Percentiles rank a stretch among this genome's conserved stretches.
These are phyloP conservation scores for Andrena chrysosceles DNA, from an alignment of 2,888 invertebrate species.

Conservation along the genomic window DNA sequence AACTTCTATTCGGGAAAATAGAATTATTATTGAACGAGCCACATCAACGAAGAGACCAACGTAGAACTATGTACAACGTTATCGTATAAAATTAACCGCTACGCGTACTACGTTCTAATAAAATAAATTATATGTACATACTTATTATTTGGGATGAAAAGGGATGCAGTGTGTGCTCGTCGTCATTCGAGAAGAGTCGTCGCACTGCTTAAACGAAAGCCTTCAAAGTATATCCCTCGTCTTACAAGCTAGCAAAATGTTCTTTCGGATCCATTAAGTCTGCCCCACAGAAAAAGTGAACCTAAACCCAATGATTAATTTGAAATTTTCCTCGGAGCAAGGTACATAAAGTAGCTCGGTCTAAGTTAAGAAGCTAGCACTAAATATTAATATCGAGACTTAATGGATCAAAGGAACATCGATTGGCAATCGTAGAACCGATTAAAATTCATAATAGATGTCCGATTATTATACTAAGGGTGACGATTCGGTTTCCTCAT, in stretches of 20 bases:
- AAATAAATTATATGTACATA: constrained; percentile 70
- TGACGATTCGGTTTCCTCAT: background rate
- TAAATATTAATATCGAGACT: constrained; percentile 13
- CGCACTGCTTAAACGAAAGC: constrained; percentile 1
- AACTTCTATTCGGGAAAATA: constrained; percentile 26
- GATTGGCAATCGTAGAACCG: constrained; percentile 55
- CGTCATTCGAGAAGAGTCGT: background rate
- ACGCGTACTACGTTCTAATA: constrained; percentile 19
- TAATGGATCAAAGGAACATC: constrained; percentile 52
- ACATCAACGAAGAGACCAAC: constrained; percentile 50
- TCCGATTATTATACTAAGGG: constrained; percentile 4
- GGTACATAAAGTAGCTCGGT: background rate
- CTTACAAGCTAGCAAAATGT: background rate
- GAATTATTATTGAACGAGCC: constrained; percentile 64
- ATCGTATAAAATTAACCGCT: constrained; percentile 49
- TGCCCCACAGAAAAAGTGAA: background rate
- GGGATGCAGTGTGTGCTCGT: constrained; percentile 6
- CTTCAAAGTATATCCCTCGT: constrained; percentile 13
- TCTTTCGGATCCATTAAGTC: constrained; percentile 39
- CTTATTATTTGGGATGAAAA: constrained; percentile 31
- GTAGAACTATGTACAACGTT: constrained; percentile 62
- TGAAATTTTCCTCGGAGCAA: background rate
- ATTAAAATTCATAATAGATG: constrained; percentile 25
- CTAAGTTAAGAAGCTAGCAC: background rate
- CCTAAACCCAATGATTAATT: background rate